These are phyloP conservation scores for Ditylenchus dipsaci DNA, from an alignment of 1,140 invertebrate species.

Conservation along the genomic window DNA sequence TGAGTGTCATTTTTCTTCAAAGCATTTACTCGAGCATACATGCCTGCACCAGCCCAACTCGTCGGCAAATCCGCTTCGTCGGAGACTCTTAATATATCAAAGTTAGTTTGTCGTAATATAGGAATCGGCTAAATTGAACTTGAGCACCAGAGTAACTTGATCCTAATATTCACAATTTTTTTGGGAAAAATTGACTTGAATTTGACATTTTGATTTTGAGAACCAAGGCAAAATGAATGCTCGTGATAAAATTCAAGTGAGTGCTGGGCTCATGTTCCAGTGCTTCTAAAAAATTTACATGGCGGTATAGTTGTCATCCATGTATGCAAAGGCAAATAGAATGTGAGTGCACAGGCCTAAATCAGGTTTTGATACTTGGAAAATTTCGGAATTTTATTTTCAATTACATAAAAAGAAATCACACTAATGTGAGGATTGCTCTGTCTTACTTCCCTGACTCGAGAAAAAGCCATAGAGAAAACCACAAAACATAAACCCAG, in stretches of 20 bases:
- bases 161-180: not conserved
- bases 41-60: conserved; percentile 41
- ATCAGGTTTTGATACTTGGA: no score
- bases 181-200: not conserved
- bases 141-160: not conserved
- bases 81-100: conserved; percentile 45
- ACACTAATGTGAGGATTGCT: no score
- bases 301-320: conserved; percentile 84
- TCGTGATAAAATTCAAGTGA: not conserved
- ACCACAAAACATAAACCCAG: no score
- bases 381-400: no score
- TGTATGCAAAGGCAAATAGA: conserved; percentile 90
- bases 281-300: conserved; percentile 18
- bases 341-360: conserved; percentile 79
- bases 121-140: not conserved
- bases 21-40: conserved; percentile 53
- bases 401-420: no score
- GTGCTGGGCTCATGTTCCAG: not conserved
- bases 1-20: conserved; percentile 50
- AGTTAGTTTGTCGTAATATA: not conserved
- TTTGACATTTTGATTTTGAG: not conserved
- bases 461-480: no score
- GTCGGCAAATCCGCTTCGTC: conserved; percentile 53
- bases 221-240: conserved; percentile 3
- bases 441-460: no score